Conservation (phyloP, 2,797 vertebrate genomes). For the Girardinus metallicus region DNA sequence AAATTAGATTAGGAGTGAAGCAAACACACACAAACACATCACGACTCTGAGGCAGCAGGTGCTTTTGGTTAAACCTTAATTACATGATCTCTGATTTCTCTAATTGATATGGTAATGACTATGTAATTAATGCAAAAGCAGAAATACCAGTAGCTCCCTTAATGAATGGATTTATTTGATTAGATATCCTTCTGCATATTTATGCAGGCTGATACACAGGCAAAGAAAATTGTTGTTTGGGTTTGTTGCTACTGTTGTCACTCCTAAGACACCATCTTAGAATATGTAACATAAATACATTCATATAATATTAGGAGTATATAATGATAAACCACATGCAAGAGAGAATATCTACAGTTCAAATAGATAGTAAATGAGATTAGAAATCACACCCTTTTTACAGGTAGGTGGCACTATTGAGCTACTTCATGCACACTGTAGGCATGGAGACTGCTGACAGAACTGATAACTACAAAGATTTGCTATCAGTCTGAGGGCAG, state of each 20-base stretch:
- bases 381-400: background rate
- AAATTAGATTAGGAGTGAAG: conserved; percentile 76
- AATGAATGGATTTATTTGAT: conserved; percentile 86
- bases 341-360: background rate
- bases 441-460: conserved; percentile 8
- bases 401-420: conserved; percentile 71
- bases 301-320: conserved; percentile 8
- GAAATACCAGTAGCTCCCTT: conserved; percentile 82
- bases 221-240: conserved; percentile 53
- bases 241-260: conserved; percentile 48
- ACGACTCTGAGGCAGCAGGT: conserved; percentile 82
- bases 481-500: background rate
- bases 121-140: conserved; percentile 87
- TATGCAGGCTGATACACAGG: conserved; percentile 66
- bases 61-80: conserved; percentile 86
- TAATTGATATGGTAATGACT: conserved; percentile 89
- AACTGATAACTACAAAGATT: background rate
- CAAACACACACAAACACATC: conserved; percentile 33
- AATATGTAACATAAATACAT: conserved; percentile 15
- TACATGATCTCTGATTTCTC: conserved; percentile 87
- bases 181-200: conserved; percentile 82
- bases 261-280: conserved; percentile 6
- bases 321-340: background rate
- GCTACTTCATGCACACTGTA: conserved; percentile 35
- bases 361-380: background rate